Evolutionary conservation across 2,888 invertebrate species (phyloP).

Genomic region (Tiphia femorata): DNA sequence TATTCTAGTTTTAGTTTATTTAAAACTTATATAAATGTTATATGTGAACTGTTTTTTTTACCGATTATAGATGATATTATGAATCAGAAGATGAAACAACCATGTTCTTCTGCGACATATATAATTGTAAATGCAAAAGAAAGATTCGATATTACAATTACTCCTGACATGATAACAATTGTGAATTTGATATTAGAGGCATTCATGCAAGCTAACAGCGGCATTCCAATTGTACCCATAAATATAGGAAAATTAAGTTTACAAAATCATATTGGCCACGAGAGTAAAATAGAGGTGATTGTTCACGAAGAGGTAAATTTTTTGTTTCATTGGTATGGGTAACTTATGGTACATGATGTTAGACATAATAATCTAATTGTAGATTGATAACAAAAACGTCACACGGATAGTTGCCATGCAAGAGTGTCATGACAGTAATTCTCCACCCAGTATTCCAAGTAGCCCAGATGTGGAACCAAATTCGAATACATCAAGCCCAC

Average conservation of each 20-base stretch:
- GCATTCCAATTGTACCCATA: slow-evolving; percentile 56
- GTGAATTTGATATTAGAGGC: slow-evolving; percentile 69
- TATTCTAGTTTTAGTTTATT: background rate
- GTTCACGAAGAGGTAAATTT: slow-evolving; percentile 53
- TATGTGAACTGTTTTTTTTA: background rate
- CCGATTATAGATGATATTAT: slow-evolving; percentile 37
- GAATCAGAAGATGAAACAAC: slow-evolving; percentile 33
- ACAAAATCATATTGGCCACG: slow-evolving; percentile 74
- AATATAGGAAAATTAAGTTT: slow-evolving; percentile 64
- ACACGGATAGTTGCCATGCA: slow-evolving; percentile 44
- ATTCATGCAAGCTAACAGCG: slow-evolving; percentile 65
- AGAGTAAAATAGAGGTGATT: slow-evolving; percentile 60
- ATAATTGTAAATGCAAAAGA: slow-evolving; percentile 78
- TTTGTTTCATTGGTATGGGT: background rate
- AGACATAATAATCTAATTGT: slow-evolving; percentile 6
- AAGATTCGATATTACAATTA: slow-evolving; percentile 77
- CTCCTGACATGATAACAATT: slow-evolving; percentile 76
- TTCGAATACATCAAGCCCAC: slow-evolving; percentile 40
- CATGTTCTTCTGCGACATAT: slow-evolving; percentile 72
- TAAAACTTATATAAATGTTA: background rate
- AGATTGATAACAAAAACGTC: slow-evolving; percentile 39
- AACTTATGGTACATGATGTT: background rate
- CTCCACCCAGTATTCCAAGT: slow-evolving; percentile 50
- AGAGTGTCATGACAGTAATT: slow-evolving; percentile 39
- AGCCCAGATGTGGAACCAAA: slow-evolving; percentile 52